Evolutionary conservation across 2,888 invertebrate genomes (phyloP).

Genomic region (Asteroscopus sphinx): DNA sequence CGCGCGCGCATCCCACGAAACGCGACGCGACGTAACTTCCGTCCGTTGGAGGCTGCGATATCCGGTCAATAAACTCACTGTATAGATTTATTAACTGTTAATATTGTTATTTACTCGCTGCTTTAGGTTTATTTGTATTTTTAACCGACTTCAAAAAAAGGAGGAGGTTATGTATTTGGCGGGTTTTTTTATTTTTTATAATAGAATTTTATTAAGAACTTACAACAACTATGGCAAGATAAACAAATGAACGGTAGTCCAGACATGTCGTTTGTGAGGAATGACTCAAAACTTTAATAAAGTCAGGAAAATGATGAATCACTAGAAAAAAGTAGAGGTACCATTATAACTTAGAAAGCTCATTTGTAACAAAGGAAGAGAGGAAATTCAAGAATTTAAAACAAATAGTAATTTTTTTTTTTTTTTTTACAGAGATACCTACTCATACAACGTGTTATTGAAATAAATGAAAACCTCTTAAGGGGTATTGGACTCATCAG

Average conservation of each 20-base stretch:
- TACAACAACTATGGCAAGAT: background rate
- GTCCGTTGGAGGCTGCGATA: constrained; percentile 67
- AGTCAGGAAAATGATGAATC: constrained; percentile 22
- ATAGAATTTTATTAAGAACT: no score
- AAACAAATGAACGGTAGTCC: background rate
- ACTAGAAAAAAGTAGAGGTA: constrained; percentile 4
- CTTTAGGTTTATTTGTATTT: constrained; percentile 1
- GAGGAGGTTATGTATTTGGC: no score
- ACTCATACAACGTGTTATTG: no score
- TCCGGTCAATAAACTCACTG: constrained; percentile 69
- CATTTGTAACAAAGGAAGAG: background rate
- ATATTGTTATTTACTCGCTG: constrained; percentile 16
- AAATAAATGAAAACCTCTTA: no score
- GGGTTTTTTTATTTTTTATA: no score
- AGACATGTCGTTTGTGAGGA: constrained; percentile 18
- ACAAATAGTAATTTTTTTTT: no score
- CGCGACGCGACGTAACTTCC: constrained; percentile 70
- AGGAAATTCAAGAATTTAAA: background rate
- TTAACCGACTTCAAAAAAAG: no score
- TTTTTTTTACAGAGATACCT: no score
- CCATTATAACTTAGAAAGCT: background rate
- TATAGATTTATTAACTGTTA: constrained; percentile 46
- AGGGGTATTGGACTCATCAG: no score
- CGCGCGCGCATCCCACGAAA: constrained; percentile 65
- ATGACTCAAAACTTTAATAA: constrained; percentile 34